Conservation (phyloP, 2,888 invertebrate species). For the Pollenia griseotomentosa region DNA sequence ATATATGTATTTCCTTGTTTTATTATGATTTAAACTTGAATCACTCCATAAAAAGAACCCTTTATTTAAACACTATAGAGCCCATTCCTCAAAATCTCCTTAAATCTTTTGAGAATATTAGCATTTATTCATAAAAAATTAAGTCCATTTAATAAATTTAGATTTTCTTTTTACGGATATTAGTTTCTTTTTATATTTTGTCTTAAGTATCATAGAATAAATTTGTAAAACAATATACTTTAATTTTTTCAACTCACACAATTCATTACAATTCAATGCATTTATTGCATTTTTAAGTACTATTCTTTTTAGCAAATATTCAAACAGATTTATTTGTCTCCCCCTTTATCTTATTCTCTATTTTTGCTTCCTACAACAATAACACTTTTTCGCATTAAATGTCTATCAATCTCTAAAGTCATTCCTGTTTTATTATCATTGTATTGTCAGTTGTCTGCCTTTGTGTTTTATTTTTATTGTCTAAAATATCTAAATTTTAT, state of each 20-base stretch:
- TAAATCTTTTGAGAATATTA: no score
- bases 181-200: neutral
- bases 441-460: constrained; percentile 41
- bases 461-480: constrained; percentile 62
- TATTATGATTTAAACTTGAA: no score
- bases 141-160: neutral
- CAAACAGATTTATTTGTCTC: constrained; percentile 35
- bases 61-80: no score
- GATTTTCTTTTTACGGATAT: neutral
- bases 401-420: constrained; percentile 44
- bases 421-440: constrained; percentile 39
- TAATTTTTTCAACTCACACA: constrained; percentile 2
- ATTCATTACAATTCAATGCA: constrained; percentile 54
- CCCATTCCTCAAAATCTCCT: no score
- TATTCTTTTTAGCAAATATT: constrained; percentile 9
- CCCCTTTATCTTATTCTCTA: neutral
- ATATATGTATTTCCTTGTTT: no score
- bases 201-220: constrained; percentile 5
- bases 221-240: constrained; percentile 5
- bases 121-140: neutral
- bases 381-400: constrained; percentile 10
- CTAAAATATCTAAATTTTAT: constrained; percentile 63
- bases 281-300: constrained; percentile 56
- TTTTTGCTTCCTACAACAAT: neutral
- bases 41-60: no score